Percentiles rank a stretch among this genome's conserved stretches.
These are phyloP conservation scores for Cossypha niveicapilla DNA, from an alignment of 2,797 vertebrate genomes.

Conservation along the genomic window DNA sequence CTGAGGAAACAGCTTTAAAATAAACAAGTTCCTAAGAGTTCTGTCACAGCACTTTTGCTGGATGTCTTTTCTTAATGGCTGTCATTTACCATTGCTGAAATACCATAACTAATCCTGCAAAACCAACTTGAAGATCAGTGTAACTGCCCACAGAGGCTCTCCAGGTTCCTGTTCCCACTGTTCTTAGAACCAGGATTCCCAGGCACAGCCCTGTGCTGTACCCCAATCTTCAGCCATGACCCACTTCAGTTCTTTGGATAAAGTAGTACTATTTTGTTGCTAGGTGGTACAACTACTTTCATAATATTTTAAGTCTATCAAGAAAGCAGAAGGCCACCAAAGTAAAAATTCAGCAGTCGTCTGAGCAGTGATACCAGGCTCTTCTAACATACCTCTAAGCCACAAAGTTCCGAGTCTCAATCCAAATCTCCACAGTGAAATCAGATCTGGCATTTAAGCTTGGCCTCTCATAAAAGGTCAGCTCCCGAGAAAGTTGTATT, in stretches of 20 bases:
- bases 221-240: not conserved
- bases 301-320: not conserved
- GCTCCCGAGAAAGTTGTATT: not conserved
- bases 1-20: not conserved
- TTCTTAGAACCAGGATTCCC: not conserved
- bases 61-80: not conserved
- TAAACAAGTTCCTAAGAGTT: not conserved
- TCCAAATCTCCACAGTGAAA: not conserved
- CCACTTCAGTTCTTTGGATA: not conserved
- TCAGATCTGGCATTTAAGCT: not conserved
- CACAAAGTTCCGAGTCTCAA: not conserved
- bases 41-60: not conserved
- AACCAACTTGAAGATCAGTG: not conserved
- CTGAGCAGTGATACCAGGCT: not conserved
- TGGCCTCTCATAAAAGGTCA: not conserved
- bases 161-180: fast-evolving
- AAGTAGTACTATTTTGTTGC: not conserved
- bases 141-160: not conserved
- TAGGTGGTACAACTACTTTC: not conserved
- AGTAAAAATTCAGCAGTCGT: not conserved
- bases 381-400: not conserved
- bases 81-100: not conserved
- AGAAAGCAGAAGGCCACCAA: not conserved
- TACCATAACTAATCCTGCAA: not conserved
- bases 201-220: not conserved